A percentile compares a stretch with the other conserved stretches of the same genome.
These are phyloP conservation scores for Acomys russatus DNA, from an alignment of 2,797 vertebrate species.

Conservation along the genomic window DNA sequence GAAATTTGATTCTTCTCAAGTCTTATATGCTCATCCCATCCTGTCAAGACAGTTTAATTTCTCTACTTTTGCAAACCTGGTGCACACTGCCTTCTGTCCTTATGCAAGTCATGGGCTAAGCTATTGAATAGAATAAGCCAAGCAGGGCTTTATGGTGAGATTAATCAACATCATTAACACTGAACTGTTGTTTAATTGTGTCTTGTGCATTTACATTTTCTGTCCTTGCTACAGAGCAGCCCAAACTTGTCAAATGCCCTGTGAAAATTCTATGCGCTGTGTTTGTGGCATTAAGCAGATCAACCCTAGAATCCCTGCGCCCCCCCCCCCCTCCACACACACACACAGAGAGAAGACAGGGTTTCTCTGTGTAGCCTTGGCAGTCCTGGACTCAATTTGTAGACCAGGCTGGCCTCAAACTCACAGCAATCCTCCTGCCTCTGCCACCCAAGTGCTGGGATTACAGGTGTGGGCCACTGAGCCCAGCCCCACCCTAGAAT, in stretches of 20 bases:
- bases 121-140: conserved; percentile 28
- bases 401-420: too few relatives aligned
- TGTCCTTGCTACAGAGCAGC: not conserved
- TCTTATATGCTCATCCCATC: not conserved
- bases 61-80: conserved; percentile 38
- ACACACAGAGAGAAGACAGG: too few relatives aligned
- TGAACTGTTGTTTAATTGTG: not conserved
- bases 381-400: too few relatives aligned
- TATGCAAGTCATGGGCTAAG: conserved; percentile 1
- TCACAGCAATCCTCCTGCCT: too few relatives aligned
- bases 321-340: too few relatives aligned
- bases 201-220: not conserved
- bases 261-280: not conserved
- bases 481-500: not conserved
- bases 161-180: not conserved
- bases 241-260: not conserved
- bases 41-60: conserved; percentile 9
- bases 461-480: too few relatives aligned
- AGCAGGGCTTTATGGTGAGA: conserved; percentile 24
- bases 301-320: too few relatives aligned
- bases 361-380: too few relatives aligned
- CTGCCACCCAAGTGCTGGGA: too few relatives aligned
- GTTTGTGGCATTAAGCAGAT: not conserved
- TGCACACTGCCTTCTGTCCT: conserved; percentile 3
- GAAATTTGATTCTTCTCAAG: conserved; percentile 36